A percentile compares a stretch with the other conserved stretches of the same genome.
phyloP scores from a whole-genome alignment of 2,888 invertebrate genomes.

The Papilio protenor region DNA sequence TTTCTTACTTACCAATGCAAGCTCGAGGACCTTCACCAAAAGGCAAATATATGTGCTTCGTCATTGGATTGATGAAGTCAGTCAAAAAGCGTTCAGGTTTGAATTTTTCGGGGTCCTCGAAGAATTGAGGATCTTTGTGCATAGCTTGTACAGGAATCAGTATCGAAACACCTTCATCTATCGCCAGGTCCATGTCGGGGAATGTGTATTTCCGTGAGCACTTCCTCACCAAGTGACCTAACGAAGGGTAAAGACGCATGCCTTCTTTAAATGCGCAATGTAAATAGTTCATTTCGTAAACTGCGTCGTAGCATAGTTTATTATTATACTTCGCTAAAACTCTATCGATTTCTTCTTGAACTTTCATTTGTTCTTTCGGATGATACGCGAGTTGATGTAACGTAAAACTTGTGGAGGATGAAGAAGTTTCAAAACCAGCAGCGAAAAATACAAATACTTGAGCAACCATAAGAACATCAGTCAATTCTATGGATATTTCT shows the following conservation, averaged over 20 bases:
- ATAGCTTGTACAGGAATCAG: conserved; percentile 66
- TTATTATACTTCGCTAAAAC: too few species aligned
- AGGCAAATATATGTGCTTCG: conserved; percentile 62
- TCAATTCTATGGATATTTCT: conserved; percentile 43
- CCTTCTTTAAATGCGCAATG: too few species aligned
- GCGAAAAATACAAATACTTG: too few species aligned
- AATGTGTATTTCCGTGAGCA: conserved; percentile 59
- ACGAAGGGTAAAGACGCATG: too few species aligned
- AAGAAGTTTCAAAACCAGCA: too few species aligned
- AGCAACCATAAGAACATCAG: conserved; percentile 40
- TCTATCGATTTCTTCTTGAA: too few species aligned
- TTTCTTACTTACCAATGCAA: conserved; percentile 63
- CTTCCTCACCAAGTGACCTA: conserved; percentile 54
- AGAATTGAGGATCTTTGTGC: conserved; percentile 68
- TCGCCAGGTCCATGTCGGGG: conserved; percentile 56
- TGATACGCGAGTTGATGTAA: too few species aligned
- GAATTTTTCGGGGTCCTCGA: conserved; percentile 61
- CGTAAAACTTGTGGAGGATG: too few species aligned
- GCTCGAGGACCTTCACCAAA: conserved; percentile 68
- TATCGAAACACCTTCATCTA: conserved; percentile 66
- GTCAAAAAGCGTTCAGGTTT: conserved; percentile 61
- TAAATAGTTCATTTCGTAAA: too few species aligned
- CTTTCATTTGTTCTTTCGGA: too few species aligned
- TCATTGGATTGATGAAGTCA: conserved; percentile 45
- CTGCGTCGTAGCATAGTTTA: too few species aligned